Evolutionary conservation across 2,113 vertebrate genomes (phyloP), one percentile per base, ranked within the genome.

Genomic region (Mellivora capensis): DNA sequence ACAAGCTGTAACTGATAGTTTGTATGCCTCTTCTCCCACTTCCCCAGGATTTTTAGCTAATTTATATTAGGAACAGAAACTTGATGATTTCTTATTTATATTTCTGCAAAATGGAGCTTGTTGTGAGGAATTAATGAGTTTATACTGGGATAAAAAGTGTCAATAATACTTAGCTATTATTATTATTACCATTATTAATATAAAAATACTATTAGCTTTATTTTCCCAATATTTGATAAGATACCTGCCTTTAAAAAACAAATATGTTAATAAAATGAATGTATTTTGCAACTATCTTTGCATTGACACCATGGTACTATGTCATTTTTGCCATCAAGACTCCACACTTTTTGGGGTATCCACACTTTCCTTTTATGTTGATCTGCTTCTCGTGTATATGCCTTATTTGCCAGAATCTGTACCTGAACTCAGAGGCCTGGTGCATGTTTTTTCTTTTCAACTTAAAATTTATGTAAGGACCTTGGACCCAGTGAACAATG

Each of bases 241-340:
- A 74, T 94, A 7, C 27, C 20, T 96, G 42, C 31, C 29, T 88
- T 80, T 72, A 18, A 79, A 87, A 92, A 88, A 69, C 83, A 20
- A 37, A 29, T 91, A 44, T 85, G 11, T 76, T 94, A 59, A 71
- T 71, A 90, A 83, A 96, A 86, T 49, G 12, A 97, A 37, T 90
- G 10, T 88, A 17, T 74, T 97, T 94, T 95, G 20, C n/a, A 34
- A 15, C 95, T 90, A 49, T 49, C 17, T 89, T 52, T 94, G 12
- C 21, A 54, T 9, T 84, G 18, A 71, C 7, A 79, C 7, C 20
- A 12, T 91, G 12, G n/a, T 88, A 83, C 23, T 95, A 8, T 82
- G 44, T 92, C 37, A 25, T 97, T 96, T 94, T 15, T 94, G 39
- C 71, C 13, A 87, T 59, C 31, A 85, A 77, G 23, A 44, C 39